Evolutionary conservation across 2,888 invertebrate genomes (phyloP), one percentile per base, ranked within the genome.

Genomic region (Temnothorax unifasciatus): DNA sequence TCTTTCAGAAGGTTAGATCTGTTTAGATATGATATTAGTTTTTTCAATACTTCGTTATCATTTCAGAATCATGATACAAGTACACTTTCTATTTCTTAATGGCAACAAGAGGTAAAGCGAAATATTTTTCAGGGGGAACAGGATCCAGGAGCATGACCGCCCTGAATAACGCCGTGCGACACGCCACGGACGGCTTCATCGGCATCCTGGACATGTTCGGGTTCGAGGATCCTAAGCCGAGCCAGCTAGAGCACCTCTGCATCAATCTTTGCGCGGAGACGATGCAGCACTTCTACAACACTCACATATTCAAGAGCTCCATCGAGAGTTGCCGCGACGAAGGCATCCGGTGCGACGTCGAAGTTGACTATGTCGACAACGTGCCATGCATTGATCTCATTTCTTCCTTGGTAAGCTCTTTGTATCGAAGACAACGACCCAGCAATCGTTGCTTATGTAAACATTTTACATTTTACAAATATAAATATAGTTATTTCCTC

Each of bases 261-360:
- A 98, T 98, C 92, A 99, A 99, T 95, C 96, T 99, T 86, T 99
- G 99, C 95, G 98, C 99, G 0, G 99, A 99, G 95, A 99, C 99
- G 50, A 98, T 99, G 98, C 99, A 99, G 95, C 99, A 99, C 95
- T 99, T 99, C 95, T 99, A 99, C 96, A 99, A 99, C 95, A 99
- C 99, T 77, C 99, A 99, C 95, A 98, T 99, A 91, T 99, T 99
- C 95, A 99, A 99, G 95, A 98, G 98, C 34, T 97, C 98, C 90
- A 97, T 98, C 88, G 99, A 99, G 95, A 98, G 99, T 77, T 98
- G 99, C 93, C 96, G 98, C 86, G 99, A 99, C 95, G 99, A 99
- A 95, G 98, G 98, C 74, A 98, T 99, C 91, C 96, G 97, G 77
- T 97, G 97, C 94, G 98, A 98, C 93, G 97, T 98, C 41, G 98